Conservation (phyloP, 2,888 invertebrate species). For the Hermaeophaga mercurialis region DNA sequence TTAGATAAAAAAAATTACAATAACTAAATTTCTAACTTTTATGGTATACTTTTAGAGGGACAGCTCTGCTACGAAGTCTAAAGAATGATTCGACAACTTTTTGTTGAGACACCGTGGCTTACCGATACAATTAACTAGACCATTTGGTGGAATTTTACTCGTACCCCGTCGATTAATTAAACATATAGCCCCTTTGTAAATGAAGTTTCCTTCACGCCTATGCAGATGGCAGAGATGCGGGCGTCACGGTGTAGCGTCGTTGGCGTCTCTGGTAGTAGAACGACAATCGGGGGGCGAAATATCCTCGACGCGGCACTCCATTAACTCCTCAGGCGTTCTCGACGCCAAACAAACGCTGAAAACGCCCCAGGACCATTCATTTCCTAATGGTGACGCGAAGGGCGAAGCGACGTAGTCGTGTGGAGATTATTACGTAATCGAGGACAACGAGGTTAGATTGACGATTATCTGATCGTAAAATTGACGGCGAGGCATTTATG, state of each 20-base stretch:
- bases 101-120: too few species aligned
- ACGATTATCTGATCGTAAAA: conserved; percentile 13
- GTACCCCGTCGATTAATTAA: neutral
- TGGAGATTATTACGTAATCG: conserved; percentile 17
- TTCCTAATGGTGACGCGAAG: conserved; percentile 18
- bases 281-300: conserved; percentile 12
- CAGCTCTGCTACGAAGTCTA: too few species aligned
- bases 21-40: too few species aligned
- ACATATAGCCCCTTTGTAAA: neutral
- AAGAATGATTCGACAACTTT: too few species aligned
- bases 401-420: neutral
- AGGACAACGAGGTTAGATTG: conserved; percentile 7
- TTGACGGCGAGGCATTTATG: conserved; percentile 14
- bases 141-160: too few species aligned
- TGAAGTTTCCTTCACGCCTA: neutral
- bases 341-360: conserved; percentile 22
- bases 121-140: too few species aligned
- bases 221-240: neutral
- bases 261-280: neutral
- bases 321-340: conserved; percentile 23
- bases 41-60: too few species aligned
- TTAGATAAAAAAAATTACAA: too few species aligned
- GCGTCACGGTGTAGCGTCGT: conserved; percentile 9
- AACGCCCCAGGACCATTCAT: conserved; percentile 25
- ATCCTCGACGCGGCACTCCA: conserved; percentile 23